Conservation (phyloP, 2,888 invertebrate genomes). For the Plutella xylostella region DNA sequence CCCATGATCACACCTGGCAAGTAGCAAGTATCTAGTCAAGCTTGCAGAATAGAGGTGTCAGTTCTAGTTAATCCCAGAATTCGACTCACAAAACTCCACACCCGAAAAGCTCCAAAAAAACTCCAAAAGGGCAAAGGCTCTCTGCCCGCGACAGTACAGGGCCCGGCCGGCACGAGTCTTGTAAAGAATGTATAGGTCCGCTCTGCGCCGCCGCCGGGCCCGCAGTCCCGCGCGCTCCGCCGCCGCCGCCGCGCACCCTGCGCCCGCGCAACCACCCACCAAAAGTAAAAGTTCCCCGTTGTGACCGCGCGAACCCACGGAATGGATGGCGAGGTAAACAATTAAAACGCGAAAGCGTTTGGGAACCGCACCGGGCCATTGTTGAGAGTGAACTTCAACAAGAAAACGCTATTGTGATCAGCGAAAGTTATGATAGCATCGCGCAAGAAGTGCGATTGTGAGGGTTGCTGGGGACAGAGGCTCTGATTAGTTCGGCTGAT, state of each 20-base stretch:
- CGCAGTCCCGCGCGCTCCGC: conserved; percentile 28
- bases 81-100: too few species aligned
- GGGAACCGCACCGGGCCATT: conserved; percentile 1
- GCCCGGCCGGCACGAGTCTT: conserved; percentile 54
- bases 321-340: conserved; percentile 51
- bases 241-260: conserved; percentile 12
- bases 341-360: conserved; percentile 6
- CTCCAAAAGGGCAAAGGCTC: too few species aligned
- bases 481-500: too few species aligned
- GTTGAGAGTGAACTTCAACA: neutral
- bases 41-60: too few species aligned
- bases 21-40: too few species aligned
- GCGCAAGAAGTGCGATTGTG: neutral
- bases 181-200: conserved; percentile 63
- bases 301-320: conserved; percentile 28
- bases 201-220: conserved; percentile 38
- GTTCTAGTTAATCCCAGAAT: too few species aligned
- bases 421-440: conserved; percentile 4
- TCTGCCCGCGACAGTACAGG: too few species aligned
- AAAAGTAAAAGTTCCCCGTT: conserved; percentile 9
- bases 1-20: too few species aligned
- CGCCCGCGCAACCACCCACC: conserved; percentile 19
- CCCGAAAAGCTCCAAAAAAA: too few species aligned
- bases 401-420: conserved; percentile 6
- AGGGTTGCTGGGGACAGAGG: neutral